Base-by-base conservation (phyloP, 2,888 invertebrate species). In the Agrochola macilenta region DNA sequence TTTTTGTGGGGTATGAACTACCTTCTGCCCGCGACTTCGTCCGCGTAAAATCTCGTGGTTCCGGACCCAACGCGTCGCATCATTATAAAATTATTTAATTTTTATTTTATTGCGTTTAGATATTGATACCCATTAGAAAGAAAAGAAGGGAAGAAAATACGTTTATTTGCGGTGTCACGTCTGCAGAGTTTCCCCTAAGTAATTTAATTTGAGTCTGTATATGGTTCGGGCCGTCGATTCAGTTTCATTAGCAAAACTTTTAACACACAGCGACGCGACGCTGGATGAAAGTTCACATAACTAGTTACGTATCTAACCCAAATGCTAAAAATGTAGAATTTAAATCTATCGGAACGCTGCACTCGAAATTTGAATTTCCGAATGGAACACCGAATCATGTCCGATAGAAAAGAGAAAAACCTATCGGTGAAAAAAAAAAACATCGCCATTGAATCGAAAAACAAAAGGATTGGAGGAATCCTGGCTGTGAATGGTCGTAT, bases 401-500 rank as follows among this genome's bases (percentile, higher is more conserved):
- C 87, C 85, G 88, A 85, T 83, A 79, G 87, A 88, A 90, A 90
- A 88, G 79, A 87, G 84, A 88, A 86, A 91, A 91, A 89, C 89
- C 30, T 5, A 87, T 20, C 14, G 49, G 26, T 46, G 30, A 2
- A 72, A 69, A 78, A 79, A 78, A 75, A 78, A 87, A 76, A 87
- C 76, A 86, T 74, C 84, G 77, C 88, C 89, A 89, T 91, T 88
- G 90, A 90, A 89, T 90, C 87, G 90, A 83, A 91, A 93, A 93
- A 94, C 93, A 93, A 93, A 93, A 91, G 91, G 85, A 85, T 86
- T 83, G 85, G 76, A 85, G 83, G 85, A 91, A 90, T 90, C 92
- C 90, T 92, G 91, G 86, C 89, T 87, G 87, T 89, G 92, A 91
- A 93, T 91, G 90, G 89, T 79, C 83, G 88, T 83, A 89, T 88